Base-by-base conservation (phyloP, 2,113 vertebrate genomes). In the Hydrochoerus hydrochaeris region DNA sequence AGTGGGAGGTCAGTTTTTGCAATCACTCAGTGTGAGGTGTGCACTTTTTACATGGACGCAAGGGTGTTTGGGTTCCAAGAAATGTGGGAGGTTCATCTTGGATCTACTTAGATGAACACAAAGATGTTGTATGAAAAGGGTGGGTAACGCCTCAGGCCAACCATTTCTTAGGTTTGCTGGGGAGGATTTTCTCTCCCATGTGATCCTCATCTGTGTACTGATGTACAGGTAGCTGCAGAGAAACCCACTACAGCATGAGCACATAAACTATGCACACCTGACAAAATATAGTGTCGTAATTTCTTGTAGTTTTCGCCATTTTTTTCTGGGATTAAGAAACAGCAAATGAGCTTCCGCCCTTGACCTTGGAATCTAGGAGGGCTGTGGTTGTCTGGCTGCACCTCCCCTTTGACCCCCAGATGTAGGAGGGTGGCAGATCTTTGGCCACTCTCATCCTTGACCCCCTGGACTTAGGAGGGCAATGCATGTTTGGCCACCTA, bases 11-110 rank as follows among this genome's bases (percentile, higher is more conserved):
- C 46, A 80, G 83, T 49, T 63, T 95, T 91, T 89, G 46, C 63
- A 81, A 26, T 91, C 84, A 38, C 62, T 83, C 49, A 44, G 67
- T 58, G 80, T 52, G 71, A 17, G 10, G 0, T 28, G 7, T 83
- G 78, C n/a, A 60, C 19, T 1, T 97, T 95, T 97, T 95, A 97
- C 84, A 84, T 3, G 49, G 62, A 63, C 85, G 7, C 28, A n/a
- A 94, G 73, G 77, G 41, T 83, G 89, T 88, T 44, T 96, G 95
- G 83, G 77, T 88, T 97, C 52, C 35, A 83, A 73, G 35, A 22
- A 63, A 60, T 91, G 65, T 88, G 86, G 97, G 97, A 60, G 92
- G 96, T 71, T 82, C 78, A 41, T 94, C 52, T 87, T 26, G 41
- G 57, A 26, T 17, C 26, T 1, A n/a, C 49, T 46, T 19, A 85